Evolutionary conservation across 1,140 invertebrate species (phyloP), one percentile per base, ranked within the genome.

Genomic region (Papilio glaucus): DNA sequence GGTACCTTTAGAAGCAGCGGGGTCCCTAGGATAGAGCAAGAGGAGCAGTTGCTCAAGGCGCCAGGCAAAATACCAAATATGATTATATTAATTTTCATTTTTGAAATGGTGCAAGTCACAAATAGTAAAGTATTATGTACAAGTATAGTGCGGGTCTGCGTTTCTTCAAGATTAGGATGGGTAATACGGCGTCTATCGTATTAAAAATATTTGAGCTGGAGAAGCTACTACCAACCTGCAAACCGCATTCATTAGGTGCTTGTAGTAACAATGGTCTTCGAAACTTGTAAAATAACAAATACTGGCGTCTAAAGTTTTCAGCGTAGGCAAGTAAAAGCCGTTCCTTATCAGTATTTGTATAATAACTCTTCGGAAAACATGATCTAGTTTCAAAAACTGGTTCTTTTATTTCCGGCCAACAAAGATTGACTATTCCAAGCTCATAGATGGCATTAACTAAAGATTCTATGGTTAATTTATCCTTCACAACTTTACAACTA

Each of bases 251-350:
- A 91, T 98, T 98, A 49, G 96, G 94, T 53, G 95, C 95, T 26
- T 95, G 96, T 13, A 98, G 85, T 37, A 98, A 93, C 45, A 98
- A 83, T 9, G 96, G 96, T 77, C 95, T 96, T 72, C 96, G 94
- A 63, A 95, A 88, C 0, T 95, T 94, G 86, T 95, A 96, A 63
- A 95, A 93, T 72, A 94, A 93, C 21, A 93, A 90, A 93, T 96
- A 98, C 79, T 98, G 97, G 74, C 95, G 94, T 57, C 97, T 94
- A 87, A 98, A 98, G 87, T 98, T 98, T 87, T 97, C 96, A 0
- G 96, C 95, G 79, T 97, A 96, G 49, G 96, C 94, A 8, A 97
- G 81, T 6, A 98, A 84, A 6, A 97, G 82, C 63, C 96, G 96
- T 87, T 98, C 98, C 85, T 98, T 97, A 18, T 95, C 92, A 8